Conservation (phyloP, 2,888 invertebrate genomes). For the Hipparchia semele region DNA sequence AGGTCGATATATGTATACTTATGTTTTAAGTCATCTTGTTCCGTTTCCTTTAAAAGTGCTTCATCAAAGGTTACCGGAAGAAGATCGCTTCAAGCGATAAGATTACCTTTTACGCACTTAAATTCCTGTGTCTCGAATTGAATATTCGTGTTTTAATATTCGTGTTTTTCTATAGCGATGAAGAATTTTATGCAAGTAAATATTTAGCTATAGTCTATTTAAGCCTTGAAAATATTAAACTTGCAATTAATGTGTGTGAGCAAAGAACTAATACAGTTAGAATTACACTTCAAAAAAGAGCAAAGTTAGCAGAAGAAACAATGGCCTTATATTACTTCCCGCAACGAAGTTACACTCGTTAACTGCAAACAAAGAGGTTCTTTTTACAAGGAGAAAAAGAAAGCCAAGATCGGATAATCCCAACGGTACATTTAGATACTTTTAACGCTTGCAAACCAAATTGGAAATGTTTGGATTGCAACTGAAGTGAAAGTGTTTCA, state of each 20-base stretch:
- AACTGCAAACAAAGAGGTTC: conserved; percentile 31
- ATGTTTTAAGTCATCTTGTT: too few relatives aligned
- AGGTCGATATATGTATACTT: too few relatives aligned
- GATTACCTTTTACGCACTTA: too few relatives aligned
- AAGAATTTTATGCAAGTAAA: too few relatives aligned
- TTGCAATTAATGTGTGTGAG: conserved; percentile 6
- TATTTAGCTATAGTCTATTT: too few relatives aligned
- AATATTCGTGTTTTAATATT: too few relatives aligned
- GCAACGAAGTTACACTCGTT: conserved; percentile 35
- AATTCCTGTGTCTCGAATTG: too few relatives aligned
- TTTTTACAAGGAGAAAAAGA: conserved; percentile 30
- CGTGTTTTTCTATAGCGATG: too few relatives aligned
- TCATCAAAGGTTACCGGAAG: too few relatives aligned
- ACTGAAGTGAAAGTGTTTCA: conserved; percentile 24
- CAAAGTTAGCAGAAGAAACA: conserved; percentile 15
- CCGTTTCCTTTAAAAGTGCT: too few relatives aligned
- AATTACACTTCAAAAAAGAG: conserved; percentile 9
- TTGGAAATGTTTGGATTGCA: conserved; percentile 25
- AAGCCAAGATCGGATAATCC: conserved; percentile 29
- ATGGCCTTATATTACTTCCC: conserved; percentile 34
- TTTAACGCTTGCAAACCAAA: conserved; percentile 32
- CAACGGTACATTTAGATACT: conserved; percentile 30
- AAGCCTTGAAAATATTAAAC: not conserved
- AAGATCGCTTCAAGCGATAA: too few relatives aligned
- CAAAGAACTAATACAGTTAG: conserved; percentile 21